Evolutionary conservation across 2,888 invertebrate species (phyloP).

Genomic region (Heterodera filipjevi): DNA sequence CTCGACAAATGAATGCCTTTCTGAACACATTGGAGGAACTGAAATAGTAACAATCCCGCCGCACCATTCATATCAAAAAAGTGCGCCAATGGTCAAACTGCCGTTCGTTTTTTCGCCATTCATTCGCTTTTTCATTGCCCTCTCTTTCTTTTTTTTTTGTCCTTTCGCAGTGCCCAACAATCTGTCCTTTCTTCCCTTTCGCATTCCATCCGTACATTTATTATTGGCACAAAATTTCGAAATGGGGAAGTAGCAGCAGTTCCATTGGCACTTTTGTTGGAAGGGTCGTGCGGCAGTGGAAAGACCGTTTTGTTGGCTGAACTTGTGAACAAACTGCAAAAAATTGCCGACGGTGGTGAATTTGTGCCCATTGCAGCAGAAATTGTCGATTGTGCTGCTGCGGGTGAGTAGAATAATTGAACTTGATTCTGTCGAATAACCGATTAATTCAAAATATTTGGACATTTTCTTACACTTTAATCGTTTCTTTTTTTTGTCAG

Average conservation of each 20-base stretch:
- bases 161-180: not conserved
- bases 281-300: not conserved
- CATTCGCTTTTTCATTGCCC: not conserved
- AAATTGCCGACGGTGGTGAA: not conserved
- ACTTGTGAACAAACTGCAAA: slow-evolving; percentile 7
- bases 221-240: not conserved
- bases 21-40: not conserved
- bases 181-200: not conserved
- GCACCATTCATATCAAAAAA: not conserved
- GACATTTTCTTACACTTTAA: not conserved
- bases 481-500: not conserved
- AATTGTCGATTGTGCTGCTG: not conserved
- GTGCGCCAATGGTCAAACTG: not conserved
- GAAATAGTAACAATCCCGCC: not conserved
- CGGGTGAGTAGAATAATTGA: no score
- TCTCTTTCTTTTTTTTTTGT: not conserved
- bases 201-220: not conserved
- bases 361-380: not conserved
- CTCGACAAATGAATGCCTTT: not conserved
- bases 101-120: not conserved
- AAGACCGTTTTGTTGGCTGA: not conserved
- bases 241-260: not conserved
- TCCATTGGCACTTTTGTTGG: not conserved
- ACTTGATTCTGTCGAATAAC: no score
- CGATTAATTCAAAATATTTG: not conserved